Evolutionary conservation across 2,113 vertebrate species (phyloP).

Genomic region (Siphamia tubifer): DNA sequence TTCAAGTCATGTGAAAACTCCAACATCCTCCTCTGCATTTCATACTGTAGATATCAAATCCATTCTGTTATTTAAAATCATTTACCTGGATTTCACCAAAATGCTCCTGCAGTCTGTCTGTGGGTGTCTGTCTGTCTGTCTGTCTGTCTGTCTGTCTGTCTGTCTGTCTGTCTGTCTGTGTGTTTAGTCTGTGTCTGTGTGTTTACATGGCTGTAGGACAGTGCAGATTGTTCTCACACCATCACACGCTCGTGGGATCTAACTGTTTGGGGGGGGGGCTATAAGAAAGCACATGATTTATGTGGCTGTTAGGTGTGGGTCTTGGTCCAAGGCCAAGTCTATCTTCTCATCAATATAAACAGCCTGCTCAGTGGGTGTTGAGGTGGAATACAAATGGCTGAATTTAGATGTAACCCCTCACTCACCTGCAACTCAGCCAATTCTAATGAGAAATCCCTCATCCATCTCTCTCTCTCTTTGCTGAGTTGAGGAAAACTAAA

Average conservation of each 20-base stretch:
- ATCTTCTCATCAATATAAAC: conserved; percentile 66
- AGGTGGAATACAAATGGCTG: conserved; percentile 63
- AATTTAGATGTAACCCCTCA: conserved; percentile 61
- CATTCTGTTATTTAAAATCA: no score
- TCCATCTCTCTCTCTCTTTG: neutral
- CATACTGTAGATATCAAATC: no score
- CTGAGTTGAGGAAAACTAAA: neutral
- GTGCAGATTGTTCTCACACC: conserved; percentile 17
- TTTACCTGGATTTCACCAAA: neutral
- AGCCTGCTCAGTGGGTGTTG: conserved; percentile 24
- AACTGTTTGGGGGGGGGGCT: conserved; percentile 20
- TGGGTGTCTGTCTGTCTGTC: neutral
- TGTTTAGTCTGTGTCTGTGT: conserved; percentile 2
- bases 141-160: conserved; percentile 1
- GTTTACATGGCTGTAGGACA: conserved; percentile 13
- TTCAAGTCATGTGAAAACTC: no score
- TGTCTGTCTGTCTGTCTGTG: neutral
- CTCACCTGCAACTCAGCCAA: conserved; percentile 53
- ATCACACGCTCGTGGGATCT: conserved; percentile 24
- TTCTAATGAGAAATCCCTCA: conserved; percentile 56
- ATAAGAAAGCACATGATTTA: conserved; percentile 53
- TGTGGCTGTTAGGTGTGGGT: conserved; percentile 47
- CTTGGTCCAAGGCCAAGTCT: conserved; percentile 60
- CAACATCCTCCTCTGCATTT: no score
- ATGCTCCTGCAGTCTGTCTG: neutral